Percentiles rank a stretch among this genome's conserved stretches.
Conservation (phyloP, 2,888 invertebrate species). For the Cantharis rufa region DNA sequence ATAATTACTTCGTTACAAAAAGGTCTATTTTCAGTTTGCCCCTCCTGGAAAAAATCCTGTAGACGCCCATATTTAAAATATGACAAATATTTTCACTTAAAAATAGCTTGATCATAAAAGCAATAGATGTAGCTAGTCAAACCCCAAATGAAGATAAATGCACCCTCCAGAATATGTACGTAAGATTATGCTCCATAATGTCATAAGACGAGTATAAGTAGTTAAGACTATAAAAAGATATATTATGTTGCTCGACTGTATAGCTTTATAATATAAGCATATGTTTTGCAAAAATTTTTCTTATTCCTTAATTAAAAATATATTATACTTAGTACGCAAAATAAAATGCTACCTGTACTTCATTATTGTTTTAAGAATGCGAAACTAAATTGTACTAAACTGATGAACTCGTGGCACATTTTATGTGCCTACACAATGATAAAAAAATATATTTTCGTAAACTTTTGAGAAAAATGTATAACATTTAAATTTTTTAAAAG, state of each 20-base stretch:
- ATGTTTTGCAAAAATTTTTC: not conserved
- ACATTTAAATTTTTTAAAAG: too few relatives aligned
- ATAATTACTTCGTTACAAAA: not conserved
- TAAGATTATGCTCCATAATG: not conserved
- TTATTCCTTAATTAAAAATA: too few relatives aligned
- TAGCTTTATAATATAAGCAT: not conserved
- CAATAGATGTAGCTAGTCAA: not conserved
- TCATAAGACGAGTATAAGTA: not conserved
- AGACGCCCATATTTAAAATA: not conserved
- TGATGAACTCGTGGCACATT: too few relatives aligned
- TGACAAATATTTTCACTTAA: not conserved
- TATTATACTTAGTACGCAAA: too few relatives aligned
- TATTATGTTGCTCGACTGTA: not conserved
- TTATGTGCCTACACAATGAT: too few relatives aligned
- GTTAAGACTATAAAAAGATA: not conserved
- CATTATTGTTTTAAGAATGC: too few relatives aligned
- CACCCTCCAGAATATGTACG: not conserved
- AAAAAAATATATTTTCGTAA: too few relatives aligned
- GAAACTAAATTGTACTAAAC: too few relatives aligned
- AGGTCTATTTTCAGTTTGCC: not conserved
- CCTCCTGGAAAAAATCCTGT: not conserved
- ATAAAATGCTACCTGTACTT: too few relatives aligned
- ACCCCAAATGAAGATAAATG: not conserved
- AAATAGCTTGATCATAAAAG: not conserved
- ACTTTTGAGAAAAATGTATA: too few relatives aligned